Evolutionary conservation across 2,888 invertebrate species (phyloP).

Genomic region (Fragum whitleyi): DNA sequence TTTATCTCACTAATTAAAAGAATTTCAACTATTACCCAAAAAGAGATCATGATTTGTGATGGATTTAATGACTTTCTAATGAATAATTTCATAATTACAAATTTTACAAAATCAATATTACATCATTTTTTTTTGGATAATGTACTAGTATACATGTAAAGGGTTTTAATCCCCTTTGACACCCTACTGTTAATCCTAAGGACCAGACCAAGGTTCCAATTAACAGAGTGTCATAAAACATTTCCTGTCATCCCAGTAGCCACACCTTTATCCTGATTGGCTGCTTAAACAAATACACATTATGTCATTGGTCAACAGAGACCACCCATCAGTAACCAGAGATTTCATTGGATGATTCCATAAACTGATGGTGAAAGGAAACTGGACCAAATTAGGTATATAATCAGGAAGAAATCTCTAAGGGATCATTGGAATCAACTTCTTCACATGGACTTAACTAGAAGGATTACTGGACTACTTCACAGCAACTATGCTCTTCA

Average conservation of each 20-base stretch:
- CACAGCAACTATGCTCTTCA: too few relatives aligned
- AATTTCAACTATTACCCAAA: too few relatives aligned
- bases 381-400: conserved; percentile 17
- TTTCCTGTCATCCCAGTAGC: conserved; percentile 42
- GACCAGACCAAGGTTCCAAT: conserved; percentile 37
- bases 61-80: too few relatives aligned
- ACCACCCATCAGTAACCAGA: background rate
- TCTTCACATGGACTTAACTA: too few relatives aligned
- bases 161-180: conserved; percentile 24
- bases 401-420: background rate
- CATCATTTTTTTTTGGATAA: too few relatives aligned
- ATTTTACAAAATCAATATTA: too few relatives aligned
- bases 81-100: too few relatives aligned
- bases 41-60: too few relatives aligned
- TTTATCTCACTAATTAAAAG: too few relatives aligned
- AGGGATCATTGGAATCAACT: too few relatives aligned
- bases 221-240: conserved; percentile 59
- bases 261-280: background rate
- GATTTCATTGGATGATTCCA: background rate
- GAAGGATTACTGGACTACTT: too few relatives aligned
- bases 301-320: background rate
- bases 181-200: conserved; percentile 41
- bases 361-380: background rate
- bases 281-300: background rate
- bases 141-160: too few relatives aligned